Base-by-base conservation (phyloP, 2,113 vertebrate species). In the Heteronetta atricapilla region DNA sequence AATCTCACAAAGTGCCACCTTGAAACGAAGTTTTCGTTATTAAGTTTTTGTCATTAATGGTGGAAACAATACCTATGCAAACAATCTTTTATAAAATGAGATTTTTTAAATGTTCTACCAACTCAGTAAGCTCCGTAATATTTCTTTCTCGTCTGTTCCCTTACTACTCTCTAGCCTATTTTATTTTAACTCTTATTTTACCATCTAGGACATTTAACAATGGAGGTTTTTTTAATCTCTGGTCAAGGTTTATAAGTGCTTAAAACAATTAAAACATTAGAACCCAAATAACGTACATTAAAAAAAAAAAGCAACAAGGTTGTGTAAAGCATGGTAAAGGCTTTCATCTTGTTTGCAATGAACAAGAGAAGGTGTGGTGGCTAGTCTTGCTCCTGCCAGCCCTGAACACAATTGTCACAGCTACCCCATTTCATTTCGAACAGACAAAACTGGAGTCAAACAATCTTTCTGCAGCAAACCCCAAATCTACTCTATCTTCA, bases 1-100 rank as follows among this genome's bases (percentile, higher is more conserved):
- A 92, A 89, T 90, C 53, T 42, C 63, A 81, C 22, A 88, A 92
- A 90, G 90, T 48, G 52, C 52, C 78, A 92, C 52, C 90, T 83
- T 86, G 62, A 93, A 89, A 91, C 86, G 36, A 63, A 63, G 25
- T 28, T 63, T 63, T 63, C 38, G 25, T 63, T 36, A 63, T 11
- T 85, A 85, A 73, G 23, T 69, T 91, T 91, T 77, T 80, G 62
- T 85, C 78, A 86, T 80, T 93, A 94, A 69, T 53, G 85, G 29
- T 76, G 44, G 88, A 86, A 95, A 82, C 21, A 89, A 66, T 34
- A 80, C 20, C 66, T 13, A 28, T 40, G 55, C 73, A 95, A 94
- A 95, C 50, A 82, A 69, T 40, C 17, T 86, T 85, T 9, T 58
- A 58, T n/a, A 73, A 86, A 76, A 80, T 46, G 64, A 74, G 18